phyloP scores from a whole-genome alignment of 2,888 invertebrate genomes.

The Melieria crassipennis region DNA sequence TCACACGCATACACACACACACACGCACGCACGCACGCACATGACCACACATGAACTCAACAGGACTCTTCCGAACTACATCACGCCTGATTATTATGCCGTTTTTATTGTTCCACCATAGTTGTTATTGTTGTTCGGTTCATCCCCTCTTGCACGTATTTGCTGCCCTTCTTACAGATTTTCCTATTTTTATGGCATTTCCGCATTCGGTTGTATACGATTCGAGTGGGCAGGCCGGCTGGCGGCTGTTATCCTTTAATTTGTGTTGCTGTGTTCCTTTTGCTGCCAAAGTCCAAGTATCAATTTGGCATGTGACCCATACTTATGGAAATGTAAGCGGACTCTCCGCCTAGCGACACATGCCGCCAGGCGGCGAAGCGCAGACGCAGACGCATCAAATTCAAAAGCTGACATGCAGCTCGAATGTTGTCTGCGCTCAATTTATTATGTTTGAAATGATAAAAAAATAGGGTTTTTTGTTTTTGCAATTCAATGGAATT shows the following conservation, averaged over 20 bases:
- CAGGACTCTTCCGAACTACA: slow-evolving; percentile 1
- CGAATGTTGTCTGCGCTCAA: too few species aligned
- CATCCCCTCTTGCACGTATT: slow-evolving; percentile 33
- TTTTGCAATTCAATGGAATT: too few species aligned
- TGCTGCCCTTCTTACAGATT: slow-evolving; percentile 30
- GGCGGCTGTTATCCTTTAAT: slow-evolving; percentile 27
- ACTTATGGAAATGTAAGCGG: too few species aligned
- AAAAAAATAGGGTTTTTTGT: too few species aligned
- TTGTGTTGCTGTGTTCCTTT: slow-evolving; percentile 24
- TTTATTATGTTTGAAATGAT: too few species aligned
- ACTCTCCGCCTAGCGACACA: too few species aligned
- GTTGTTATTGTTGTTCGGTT: slow-evolving; percentile 21
- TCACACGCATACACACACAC: slow-evolving; percentile 30
- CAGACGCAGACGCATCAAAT: too few species aligned
- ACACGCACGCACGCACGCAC: slow-evolving; percentile 30
- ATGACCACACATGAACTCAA: slow-evolving; percentile 28
- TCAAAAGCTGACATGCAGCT: too few species aligned
- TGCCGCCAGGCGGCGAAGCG: too few species aligned
- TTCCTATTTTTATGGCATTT: slow-evolving; percentile 8
- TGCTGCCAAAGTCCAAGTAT: too few species aligned
- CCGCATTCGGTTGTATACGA: neutral
- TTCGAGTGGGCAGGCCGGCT: slow-evolving; percentile 6
- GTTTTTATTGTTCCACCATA: slow-evolving; percentile 13
- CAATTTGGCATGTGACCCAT: too few species aligned
- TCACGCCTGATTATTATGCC: slow-evolving; percentile 18